phyloP scores from a whole-genome alignment of 2,888 invertebrate genomes.

The Protonemura montana region DNA sequence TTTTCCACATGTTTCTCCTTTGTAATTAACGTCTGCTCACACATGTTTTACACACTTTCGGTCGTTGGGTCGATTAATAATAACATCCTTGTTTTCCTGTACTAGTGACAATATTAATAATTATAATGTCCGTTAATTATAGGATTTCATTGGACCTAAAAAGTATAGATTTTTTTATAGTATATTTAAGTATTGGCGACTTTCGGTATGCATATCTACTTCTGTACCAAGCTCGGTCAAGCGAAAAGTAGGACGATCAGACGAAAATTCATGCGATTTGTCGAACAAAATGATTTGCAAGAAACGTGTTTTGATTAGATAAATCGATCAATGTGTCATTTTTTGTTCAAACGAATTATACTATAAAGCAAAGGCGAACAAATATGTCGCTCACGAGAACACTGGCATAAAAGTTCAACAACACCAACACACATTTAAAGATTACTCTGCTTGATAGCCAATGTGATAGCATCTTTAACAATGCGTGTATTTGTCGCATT shows the following conservation, averaged over 20 bases:
- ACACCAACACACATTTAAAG: neutral
- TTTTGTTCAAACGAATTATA: neutral
- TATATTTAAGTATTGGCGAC: neutral
- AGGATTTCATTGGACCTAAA: too few relatives aligned
- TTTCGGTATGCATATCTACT: neutral
- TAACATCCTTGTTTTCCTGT: neutral
- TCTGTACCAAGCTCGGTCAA: neutral
- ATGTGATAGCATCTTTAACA: neutral
- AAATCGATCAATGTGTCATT: conserved; percentile 4
- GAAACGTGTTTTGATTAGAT: conserved; percentile 3
- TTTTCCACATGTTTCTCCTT: neutral
- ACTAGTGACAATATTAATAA: neutral
- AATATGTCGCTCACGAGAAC: neutral
- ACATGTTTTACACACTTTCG: neutral
- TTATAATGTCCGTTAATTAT: neutral
- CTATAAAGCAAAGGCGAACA: neutral
- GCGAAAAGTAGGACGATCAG: neutral
- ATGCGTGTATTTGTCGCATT: neutral
- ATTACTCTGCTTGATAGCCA: neutral
- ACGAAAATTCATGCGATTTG: neutral
- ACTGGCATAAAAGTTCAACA: neutral
- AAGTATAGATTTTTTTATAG: too few relatives aligned
- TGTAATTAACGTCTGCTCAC: neutral
- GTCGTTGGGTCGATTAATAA: neutral
- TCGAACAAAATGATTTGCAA: neutral